A percentile compares a stretch with the other conserved stretches of the same genome.
Conservation (phyloP, 35 echinoderm and acorn worm species). For the Ophiothrix spiculata region DNA sequence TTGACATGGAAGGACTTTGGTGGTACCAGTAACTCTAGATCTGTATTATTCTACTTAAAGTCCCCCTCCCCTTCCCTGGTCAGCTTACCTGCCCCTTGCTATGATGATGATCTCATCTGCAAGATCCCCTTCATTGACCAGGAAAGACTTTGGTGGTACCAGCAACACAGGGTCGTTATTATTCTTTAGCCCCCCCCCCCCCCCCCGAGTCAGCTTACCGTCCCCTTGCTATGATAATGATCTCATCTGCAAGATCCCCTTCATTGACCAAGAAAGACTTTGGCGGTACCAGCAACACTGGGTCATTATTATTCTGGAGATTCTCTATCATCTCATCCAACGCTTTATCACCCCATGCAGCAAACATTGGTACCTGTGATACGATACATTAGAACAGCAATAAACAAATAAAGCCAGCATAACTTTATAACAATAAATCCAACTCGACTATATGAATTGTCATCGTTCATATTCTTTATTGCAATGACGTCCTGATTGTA, state of each 20-base stretch:
- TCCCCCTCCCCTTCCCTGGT: too few relatives aligned
- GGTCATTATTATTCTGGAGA: not conserved
- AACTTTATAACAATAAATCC: not conserved
- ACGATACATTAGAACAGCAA: not conserved
- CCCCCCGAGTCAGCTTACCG: not conserved
- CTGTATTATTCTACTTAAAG: too few relatives aligned
- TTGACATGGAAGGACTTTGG: not conserved
- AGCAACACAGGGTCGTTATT: constrained; percentile 2
- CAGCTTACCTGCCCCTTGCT: too few relatives aligned
- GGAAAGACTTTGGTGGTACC: constrained; percentile 3
- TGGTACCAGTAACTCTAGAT: constrained; percentile 1
- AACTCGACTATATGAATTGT: not conserved
- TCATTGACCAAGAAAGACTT: constrained; percentile 6
- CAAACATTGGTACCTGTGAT: constrained; percentile 19
- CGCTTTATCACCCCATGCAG: not conserved
- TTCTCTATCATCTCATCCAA: not conserved
- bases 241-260: constrained; percentile 19
- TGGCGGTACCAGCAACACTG: constrained; percentile 3
- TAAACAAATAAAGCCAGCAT: not conserved
- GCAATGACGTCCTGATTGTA: not conserved
- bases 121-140: constrained; percentile 19
- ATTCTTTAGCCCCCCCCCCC: too few relatives aligned
- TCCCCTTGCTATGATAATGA: constrained; percentile 13
- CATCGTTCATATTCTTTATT: not conserved
- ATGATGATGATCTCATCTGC: constrained; percentile 18